Evolutionary conservation across 2,888 invertebrate species (phyloP).

Genomic region (Andrena haemorrhoa): DNA sequence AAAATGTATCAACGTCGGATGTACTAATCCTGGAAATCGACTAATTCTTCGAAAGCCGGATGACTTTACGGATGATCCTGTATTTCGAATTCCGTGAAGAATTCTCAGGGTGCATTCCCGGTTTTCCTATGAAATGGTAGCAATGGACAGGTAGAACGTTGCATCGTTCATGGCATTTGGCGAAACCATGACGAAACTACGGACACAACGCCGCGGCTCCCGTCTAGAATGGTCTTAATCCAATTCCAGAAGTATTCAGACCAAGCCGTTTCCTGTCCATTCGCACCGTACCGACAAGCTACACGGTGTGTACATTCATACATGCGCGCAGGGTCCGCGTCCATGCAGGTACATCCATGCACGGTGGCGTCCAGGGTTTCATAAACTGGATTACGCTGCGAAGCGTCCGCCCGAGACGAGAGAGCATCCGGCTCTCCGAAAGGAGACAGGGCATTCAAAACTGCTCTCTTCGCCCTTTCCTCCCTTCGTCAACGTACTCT

Average conservation of each 20-base stretch:
- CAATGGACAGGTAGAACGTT: slow-evolving; percentile 30
- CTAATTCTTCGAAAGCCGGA: slow-evolving; percentile 38
- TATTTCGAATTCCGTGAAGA: slow-evolving; percentile 12
- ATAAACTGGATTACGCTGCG: slow-evolving; percentile 78
- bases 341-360: slow-evolving; percentile 32
- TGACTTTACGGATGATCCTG: slow-evolving; percentile 47
- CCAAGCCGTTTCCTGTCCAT: slow-evolving; percentile 81
- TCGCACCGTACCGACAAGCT: slow-evolving; percentile 70
- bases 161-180: slow-evolving; percentile 29
- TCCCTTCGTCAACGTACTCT: slow-evolving; percentile 47
- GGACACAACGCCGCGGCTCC: slow-evolving; percentile 36
- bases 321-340: slow-evolving; percentile 11
- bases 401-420: slow-evolving; percentile 70
- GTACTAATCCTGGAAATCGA: slow-evolving; percentile 22
- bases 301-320: slow-evolving; percentile 57
- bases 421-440: slow-evolving; percentile 77
- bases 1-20: background rate
- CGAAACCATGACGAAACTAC: slow-evolving; percentile 62
- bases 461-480: slow-evolving; percentile 62
- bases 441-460: slow-evolving; percentile 73
- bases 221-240: slow-evolving; percentile 74
- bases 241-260: slow-evolving; percentile 79
- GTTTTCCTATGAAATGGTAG: slow-evolving; percentile 46
- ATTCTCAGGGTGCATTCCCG: slow-evolving; percentile 50
- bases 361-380: slow-evolving; percentile 66